These are phyloP conservation scores for Phalera bucephala DNA, from an alignment of 2,888 invertebrate species.

Conservation along the genomic window DNA sequence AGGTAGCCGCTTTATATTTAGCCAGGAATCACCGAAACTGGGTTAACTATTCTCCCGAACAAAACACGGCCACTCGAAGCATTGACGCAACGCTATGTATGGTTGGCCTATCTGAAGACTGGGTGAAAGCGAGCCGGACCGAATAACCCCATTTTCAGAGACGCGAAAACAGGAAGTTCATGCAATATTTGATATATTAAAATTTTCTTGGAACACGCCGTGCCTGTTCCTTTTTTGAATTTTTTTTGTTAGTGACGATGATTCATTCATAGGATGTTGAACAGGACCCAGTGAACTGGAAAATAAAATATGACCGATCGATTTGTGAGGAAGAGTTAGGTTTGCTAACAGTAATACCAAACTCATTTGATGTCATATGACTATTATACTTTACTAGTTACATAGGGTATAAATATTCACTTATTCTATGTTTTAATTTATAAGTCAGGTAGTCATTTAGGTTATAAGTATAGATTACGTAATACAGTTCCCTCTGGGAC, in stretches of 20 bases:
- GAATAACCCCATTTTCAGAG: constrained; percentile 57
- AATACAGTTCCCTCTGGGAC: neutral
- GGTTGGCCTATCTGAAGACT: constrained; percentile 44
- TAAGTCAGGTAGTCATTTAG: too few species aligned
- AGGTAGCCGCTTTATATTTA: constrained; percentile 65
- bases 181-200: constrained; percentile 25
- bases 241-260: constrained; percentile 9
- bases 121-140: constrained; percentile 58
- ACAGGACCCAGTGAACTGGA: too few species aligned
- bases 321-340: too few species aligned
- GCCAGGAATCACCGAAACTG: constrained; percentile 58
- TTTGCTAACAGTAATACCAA: too few species aligned
- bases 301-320: too few species aligned
- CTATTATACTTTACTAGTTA: too few species aligned
- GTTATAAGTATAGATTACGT: too few species aligned
- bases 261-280: constrained; percentile 10
- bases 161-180: constrained; percentile 61
- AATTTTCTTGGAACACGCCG: constrained; percentile 13
- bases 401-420: too few species aligned
- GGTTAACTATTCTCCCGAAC: constrained; percentile 77
- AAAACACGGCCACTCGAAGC: constrained; percentile 64
- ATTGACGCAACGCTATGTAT: constrained; percentile 66
- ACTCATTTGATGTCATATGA: too few species aligned
- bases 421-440: too few species aligned
- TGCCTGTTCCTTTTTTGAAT: constrained; percentile 7